Evolutionary conservation across 2,113 vertebrate genomes (phyloP), one percentile per base, ranked within the genome.

Genomic region (Ageneiosus marmoratus): DNA sequence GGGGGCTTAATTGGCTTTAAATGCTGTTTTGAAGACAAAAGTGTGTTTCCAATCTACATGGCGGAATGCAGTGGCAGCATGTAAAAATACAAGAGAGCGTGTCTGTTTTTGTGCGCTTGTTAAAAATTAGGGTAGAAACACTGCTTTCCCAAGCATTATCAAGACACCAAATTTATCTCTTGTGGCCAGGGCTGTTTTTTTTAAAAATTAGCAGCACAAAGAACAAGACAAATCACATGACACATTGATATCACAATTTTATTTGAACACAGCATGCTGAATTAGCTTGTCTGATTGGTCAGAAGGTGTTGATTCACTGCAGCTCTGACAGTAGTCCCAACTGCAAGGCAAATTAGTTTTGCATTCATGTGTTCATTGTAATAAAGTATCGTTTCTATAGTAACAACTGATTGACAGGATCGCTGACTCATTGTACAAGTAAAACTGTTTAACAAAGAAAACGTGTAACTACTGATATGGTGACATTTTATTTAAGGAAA

Each of bases 11-110:
- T 89, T 90, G 90, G 90, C 89, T 92, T 89, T 77, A 85, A 85
- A 83, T 79, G 56, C 65, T 80, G 73, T 93, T 91, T 89, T 90
- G 85, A 63, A 90, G 89, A 92, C 90, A 89, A 32, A 91, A 93
- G 91, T 90, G 89, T 86, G 89, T 91, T 92, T 90, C 90, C 91
- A 91, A 92, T 94, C 86, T 88, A 87, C 84, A 85, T 48, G 63
- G 8, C 58, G 77, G 77, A 84, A 83, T 63, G 51, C 83, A 73
- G 62, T 62, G 56, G 81, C 41, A 70, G 70, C 62, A 81, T 56
- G 44, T 9, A 16, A 37, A 51, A 51, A 77, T 86, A 81, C 29
- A 37, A 69, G 85, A 88, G 79, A 56, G 56, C 70, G 80, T 46
- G 44, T 77, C 50, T 56, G 22, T 50, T 75, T 67, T 34, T 46